phyloP scores from a whole-genome alignment of 2,888 invertebrate genomes.

The Drosophila emarginata region DNA sequence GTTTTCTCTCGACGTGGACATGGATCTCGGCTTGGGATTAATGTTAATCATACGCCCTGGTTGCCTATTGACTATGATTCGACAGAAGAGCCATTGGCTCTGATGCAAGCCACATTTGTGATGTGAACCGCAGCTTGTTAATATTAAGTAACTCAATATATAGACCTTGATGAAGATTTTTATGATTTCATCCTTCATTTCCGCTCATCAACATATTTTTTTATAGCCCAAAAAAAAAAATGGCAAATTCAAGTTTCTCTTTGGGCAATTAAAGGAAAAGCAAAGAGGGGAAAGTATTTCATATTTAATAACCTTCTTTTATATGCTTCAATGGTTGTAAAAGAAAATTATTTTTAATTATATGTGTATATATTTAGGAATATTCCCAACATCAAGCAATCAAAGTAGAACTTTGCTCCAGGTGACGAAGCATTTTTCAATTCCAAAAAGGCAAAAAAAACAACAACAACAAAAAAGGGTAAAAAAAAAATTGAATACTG shows the following conservation, averaged over 20 bases:
- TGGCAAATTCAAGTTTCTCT: neutral
- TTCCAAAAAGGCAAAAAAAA: constrained; percentile 17
- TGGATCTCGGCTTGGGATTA: constrained; percentile 30
- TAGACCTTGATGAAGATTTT: neutral
- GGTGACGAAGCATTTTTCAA: constrained; percentile 11
- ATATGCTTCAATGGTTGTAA: constrained; percentile 50
- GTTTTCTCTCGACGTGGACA: constrained; percentile 14
- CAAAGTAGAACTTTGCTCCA: neutral
- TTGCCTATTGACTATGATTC: constrained; percentile 23
- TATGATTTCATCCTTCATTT: neutral
- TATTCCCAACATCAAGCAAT: constrained; percentile 24
- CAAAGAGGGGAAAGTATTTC: neutral
- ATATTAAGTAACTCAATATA: constrained; percentile 16
- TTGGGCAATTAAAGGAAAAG: neutral
- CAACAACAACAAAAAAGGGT: constrained; percentile 2
- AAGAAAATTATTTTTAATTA: constrained; percentile 3
- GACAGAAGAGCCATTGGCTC: neutral
- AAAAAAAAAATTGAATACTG: constrained; percentile 40
- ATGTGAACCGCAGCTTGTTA: constrained; percentile 32
- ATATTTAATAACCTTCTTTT: constrained; percentile 27
- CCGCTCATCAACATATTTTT: neutral
- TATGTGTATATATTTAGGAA: constrained; percentile 24
- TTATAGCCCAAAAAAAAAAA: neutral
- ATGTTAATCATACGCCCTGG: constrained; percentile 62
- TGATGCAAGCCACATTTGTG: neutral